Conservation (phyloP, 35 echinoderm and acorn worm species). For the Hemicentrotus pulcherrimus region DNA sequence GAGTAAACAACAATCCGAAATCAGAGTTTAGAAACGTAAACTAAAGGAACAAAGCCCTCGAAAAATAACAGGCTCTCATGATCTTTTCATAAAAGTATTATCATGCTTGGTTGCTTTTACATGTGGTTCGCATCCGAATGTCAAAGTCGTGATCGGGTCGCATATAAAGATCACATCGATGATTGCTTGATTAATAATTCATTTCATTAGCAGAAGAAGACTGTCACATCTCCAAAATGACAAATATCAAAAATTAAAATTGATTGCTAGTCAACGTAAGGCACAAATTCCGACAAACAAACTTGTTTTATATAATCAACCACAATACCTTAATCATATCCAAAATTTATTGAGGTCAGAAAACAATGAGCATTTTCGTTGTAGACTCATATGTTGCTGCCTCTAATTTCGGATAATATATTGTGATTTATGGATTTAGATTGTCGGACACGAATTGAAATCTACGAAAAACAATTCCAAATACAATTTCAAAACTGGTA, state of each 20-base stretch:
- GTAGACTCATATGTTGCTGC: background rate
- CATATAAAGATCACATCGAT: background rate
- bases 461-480: background rate
- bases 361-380: background rate
- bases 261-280: too few species aligned
- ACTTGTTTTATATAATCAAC: too few species aligned
- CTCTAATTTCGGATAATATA: background rate
- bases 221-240: background rate
- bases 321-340: background rate
- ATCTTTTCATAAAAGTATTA: too few species aligned
- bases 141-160: background rate
- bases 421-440: background rate
- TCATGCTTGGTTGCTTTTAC: too few species aligned
- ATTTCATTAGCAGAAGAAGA: background rate
- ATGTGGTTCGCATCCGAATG: too few species aligned
- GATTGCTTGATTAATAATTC: background rate
- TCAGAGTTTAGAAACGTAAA: too few species aligned
- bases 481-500: background rate
- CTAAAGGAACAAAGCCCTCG: too few species aligned
- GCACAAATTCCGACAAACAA: too few species aligned
- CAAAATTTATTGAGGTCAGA: background rate
- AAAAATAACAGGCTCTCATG: too few species aligned
- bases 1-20: too few species aligned
- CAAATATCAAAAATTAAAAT: too few species aligned
- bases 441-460: background rate